Percentiles rank a stretch among this genome's conserved stretches.
phyloP scores from a whole-genome alignment of 2,888 invertebrate species.

The Meteorus colon region DNA sequence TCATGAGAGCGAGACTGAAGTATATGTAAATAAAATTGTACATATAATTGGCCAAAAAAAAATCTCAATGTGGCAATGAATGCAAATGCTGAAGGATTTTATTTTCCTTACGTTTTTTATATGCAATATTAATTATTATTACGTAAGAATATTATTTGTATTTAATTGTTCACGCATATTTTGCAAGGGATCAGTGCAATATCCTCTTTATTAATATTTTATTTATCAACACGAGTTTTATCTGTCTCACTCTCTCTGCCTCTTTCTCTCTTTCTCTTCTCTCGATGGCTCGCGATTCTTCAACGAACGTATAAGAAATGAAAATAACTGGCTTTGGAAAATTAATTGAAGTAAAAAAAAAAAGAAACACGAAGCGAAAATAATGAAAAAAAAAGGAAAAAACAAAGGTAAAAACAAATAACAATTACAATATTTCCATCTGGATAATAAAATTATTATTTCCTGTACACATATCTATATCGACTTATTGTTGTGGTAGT shows the following conservation, averaged over 20 bases:
- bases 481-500: conserved; percentile 71
- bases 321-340: not conserved
- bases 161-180: conserved; percentile 20
- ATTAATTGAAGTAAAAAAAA: not conserved
- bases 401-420: conserved; percentile 28
- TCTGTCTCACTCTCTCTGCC: not conserved
- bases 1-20: conserved; percentile 46
- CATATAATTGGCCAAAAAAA: conserved; percentile 31
- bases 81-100: not conserved
- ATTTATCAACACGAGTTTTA: not conserved
- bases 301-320: not conserved
- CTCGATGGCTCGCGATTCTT: not conserved
- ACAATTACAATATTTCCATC: conserved; percentile 20
- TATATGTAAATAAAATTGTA: conserved; percentile 45
- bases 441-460: conserved; percentile 56
- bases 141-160: conserved; percentile 24
- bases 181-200: conserved; percentile 36
- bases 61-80: conserved; percentile 4
- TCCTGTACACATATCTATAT: conserved; percentile 72
- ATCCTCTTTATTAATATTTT: not conserved
- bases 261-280: conserved; percentile 25
- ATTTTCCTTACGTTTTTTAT: conserved; percentile 33
- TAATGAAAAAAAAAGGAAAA: conserved; percentile 33
- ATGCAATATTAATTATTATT: conserved; percentile 31
- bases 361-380: not conserved